Percentiles rank a stretch among this genome's conserved stretches.
Conservation (phyloP, 2,113 vertebrate species). For the Laterallus jamaicensis region DNA sequence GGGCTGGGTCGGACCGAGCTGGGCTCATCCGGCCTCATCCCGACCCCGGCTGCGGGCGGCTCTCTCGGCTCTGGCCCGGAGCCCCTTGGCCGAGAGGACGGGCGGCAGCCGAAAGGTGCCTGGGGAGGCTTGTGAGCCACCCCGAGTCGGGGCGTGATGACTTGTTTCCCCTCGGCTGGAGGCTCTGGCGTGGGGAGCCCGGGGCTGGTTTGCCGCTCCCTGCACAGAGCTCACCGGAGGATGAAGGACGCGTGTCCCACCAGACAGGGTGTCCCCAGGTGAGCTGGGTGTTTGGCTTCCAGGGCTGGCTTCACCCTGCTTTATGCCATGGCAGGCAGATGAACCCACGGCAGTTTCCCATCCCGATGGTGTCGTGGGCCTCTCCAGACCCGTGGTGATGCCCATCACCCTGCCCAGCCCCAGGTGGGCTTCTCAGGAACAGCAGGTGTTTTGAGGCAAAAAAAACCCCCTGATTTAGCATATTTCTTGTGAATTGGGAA, state of each 20-base stretch:
- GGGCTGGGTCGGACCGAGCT: background rate
- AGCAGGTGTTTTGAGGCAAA: background rate
- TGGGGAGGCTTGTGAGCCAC: accelerated
- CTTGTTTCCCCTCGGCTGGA: background rate
- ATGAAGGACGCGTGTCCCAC: background rate
- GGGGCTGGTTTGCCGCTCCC: background rate
- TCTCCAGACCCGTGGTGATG: accelerated
- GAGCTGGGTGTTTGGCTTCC: background rate
- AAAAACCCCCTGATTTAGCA: background rate
- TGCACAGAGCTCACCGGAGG: accelerated
- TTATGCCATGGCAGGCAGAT: accelerated
- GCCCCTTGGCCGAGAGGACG: background rate
- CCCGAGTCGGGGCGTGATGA: accelerated
- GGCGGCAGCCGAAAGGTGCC: background rate
- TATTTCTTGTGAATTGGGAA: background rate
- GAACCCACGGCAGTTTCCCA: accelerated
- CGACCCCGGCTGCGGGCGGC: background rate
- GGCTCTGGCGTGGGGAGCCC: background rate
- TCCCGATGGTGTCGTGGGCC: accelerated
- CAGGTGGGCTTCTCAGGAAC: background rate
- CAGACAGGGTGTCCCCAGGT: background rate
- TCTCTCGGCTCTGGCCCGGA: background rate
- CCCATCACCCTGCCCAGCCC: accelerated
- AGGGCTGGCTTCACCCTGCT: background rate
- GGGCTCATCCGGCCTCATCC: background rate